A percentile compares a stretch with the other conserved stretches of the same genome.
These are phyloP conservation scores for Cephus sareptanus DNA, from an alignment of 2,888 invertebrate genomes.

Conservation along the genomic window DNA sequence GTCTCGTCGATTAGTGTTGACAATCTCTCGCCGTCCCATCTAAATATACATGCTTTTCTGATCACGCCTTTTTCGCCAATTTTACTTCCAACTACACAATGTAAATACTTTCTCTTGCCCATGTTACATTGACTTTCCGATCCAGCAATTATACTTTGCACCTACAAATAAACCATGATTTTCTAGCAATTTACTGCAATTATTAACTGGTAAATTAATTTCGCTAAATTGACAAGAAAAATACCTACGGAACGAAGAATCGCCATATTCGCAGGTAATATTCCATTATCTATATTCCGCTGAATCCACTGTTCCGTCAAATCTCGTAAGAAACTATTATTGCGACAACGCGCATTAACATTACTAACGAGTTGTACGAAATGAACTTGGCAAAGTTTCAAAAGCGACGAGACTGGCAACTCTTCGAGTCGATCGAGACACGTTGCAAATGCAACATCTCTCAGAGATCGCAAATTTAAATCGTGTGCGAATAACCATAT, in stretches of 20 bases:
- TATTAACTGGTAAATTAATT: background rate
- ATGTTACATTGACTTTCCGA: slow-evolving; percentile 22
- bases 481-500: slow-evolving; percentile 49
- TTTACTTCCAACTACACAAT: slow-evolving; percentile 29
- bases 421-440: slow-evolving; percentile 50
- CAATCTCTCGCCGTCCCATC: slow-evolving; percentile 33
- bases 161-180: too few species aligned
- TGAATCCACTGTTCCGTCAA: slow-evolving; percentile 1
- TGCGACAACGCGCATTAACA: slow-evolving; percentile 29
- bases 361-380: slow-evolving; percentile 43
- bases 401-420: slow-evolving; percentile 32
- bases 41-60: slow-evolving; percentile 32
- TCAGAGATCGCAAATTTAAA: slow-evolving; percentile 36
- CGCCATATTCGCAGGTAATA: too few species aligned
- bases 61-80: background rate
- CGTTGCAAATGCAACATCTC: slow-evolving; percentile 38
- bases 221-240: too few species aligned
- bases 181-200: background rate
- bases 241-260: too few species aligned
- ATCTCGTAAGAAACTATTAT: background rate
- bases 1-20: too few species aligned
- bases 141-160: slow-evolving; percentile 13
- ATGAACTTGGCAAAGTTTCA: slow-evolving; percentile 29
- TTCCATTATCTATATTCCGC: too few species aligned
- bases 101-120: slow-evolving; percentile 23